Conservation (phyloP, 2,888 invertebrate species). For the Carterocephalus palaemon region DNA sequence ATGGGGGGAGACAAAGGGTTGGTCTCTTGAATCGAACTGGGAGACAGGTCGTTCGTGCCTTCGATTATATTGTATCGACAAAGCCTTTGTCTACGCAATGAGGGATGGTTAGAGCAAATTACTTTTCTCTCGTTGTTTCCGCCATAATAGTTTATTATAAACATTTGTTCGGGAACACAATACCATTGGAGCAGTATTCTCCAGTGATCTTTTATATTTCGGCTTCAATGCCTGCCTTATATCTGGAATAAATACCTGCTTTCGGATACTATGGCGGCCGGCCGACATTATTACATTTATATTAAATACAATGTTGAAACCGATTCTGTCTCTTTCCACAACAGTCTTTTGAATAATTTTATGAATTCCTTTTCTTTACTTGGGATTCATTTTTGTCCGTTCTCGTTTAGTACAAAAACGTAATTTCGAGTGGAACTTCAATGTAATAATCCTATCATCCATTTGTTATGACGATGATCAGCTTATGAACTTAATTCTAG, state of each 20-base stretch:
- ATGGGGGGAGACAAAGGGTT: slow-evolving; percentile 77
- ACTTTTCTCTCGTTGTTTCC: slow-evolving; percentile 67
- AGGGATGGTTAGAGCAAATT: slow-evolving; percentile 77
- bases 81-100: slow-evolving; percentile 68
- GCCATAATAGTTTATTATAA: slow-evolving; percentile 38
- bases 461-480: too few relatives aligned
- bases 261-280: slow-evolving; percentile 18
- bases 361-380: slow-evolving; percentile 4
- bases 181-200: slow-evolving; percentile 15
- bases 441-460: too few relatives aligned
- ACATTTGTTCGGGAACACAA: slow-evolving; percentile 22
- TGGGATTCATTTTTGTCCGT: slow-evolving; percentile 12
- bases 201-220: slow-evolving; percentile 24
- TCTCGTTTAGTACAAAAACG: too few relatives aligned
- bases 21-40: slow-evolving; percentile 75
- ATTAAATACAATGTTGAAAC: slow-evolving; percentile 21
- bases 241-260: slow-evolving; percentile 24
- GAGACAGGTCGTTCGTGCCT: slow-evolving; percentile 74
- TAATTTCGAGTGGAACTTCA: too few relatives aligned
- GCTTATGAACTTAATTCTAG: too few relatives aligned
- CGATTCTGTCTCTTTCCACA: slow-evolving; percentile 18
- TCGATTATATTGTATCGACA: slow-evolving; percentile 78
- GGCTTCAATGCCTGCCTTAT: slow-evolving; percentile 22
- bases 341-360: slow-evolving; percentile 19
- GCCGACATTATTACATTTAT: slow-evolving; percentile 22